Evolutionary conservation across 2,113 vertebrate genomes (phyloP), one percentile per base, ranked within the genome.

Genomic region (Hemibagrus wyckioides): DNA sequence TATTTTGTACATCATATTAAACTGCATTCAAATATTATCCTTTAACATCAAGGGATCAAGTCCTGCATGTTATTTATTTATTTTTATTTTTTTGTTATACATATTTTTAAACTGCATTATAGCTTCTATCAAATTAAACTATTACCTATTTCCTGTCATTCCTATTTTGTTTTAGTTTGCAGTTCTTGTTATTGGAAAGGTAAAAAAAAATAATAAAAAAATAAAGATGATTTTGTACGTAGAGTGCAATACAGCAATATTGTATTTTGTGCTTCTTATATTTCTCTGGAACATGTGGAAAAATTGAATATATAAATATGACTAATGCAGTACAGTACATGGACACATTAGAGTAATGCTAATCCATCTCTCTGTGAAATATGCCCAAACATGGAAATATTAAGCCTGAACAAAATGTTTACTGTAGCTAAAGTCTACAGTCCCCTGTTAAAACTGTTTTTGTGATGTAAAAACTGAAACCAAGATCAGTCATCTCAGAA

Each of bases 1-100:
- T 97, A 96, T 95, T 96, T 95, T 95, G 93, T 93, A 96, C 92
- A 95, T 94, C 94, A 95, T 94, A 95, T 95, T 94, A 95, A 93
- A 91, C 94, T 94, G 92, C 93, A 94, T 94, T 95, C 90, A 91
- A 94, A 94, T 91, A 83, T 92, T 94, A 89, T 94, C 92, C 93
- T 95, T 92, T 90, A 94, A 94, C 89, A 92, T 92, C 92, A 94
- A 94, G 93, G 93, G 92, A 94, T 91, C 92, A 94, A 94, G 93
- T 93, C 94, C 92, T 94, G 93, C 93, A 92, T 94, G 94, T 92
- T 94, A 93, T 95, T 93, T 86, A 92, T 94, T 94, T 93, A 94
- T 93, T 85, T 92, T 94, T 93, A 93, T 94, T 94, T 94, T 93
- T 93, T 93, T 93, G 91, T 94, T 94, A 93, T 94, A 92, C 84